A percentile compares a stretch with the other conserved stretches of the same genome.
phyloP scores from a whole-genome alignment of 1,140 invertebrate genomes.

The Lasioglossum albipes region DNA sequence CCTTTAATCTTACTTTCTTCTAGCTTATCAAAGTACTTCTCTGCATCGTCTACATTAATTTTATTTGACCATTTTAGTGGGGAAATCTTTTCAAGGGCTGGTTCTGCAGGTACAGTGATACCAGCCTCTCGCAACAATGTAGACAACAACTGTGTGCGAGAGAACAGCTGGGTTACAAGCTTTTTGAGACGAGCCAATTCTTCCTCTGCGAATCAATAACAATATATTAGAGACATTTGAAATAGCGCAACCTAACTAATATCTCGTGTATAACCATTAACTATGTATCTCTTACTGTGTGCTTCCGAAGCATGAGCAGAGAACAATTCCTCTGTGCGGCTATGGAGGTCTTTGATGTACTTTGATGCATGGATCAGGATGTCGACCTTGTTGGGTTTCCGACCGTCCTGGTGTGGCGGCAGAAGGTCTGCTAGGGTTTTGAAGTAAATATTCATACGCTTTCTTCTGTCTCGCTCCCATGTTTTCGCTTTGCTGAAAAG shows the following conservation, averaged over 20 bases:
- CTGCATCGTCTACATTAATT: slow-evolving; percentile 75
- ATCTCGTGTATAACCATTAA: too few species aligned
- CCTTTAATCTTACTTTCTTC: slow-evolving; percentile 63
- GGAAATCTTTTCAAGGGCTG: slow-evolving; percentile 78
- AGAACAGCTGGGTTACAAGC: slow-evolving; percentile 74
- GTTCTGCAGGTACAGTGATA: slow-evolving; percentile 77
- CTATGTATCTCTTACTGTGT: slow-evolving; percentile 66
- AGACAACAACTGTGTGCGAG: slow-evolving; percentile 75
- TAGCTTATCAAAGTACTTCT: slow-evolving; percentile 66
- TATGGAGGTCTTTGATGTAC: slow-evolving; percentile 80
- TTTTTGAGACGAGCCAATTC: slow-evolving; percentile 76
- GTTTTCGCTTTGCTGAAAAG: slow-evolving; percentile 78
- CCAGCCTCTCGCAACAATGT: slow-evolving; percentile 76
- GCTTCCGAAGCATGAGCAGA: slow-evolving; percentile 72
- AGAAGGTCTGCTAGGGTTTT: slow-evolving; percentile 78
- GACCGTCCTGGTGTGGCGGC: slow-evolving; percentile 79
- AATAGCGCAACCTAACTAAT: neutral
- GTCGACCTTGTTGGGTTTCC: slow-evolving; percentile 79
- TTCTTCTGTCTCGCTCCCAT: slow-evolving; percentile 81
- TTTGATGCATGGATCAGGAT: slow-evolving; percentile 79
- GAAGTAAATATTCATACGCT: slow-evolving; percentile 80
- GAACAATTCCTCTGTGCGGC: slow-evolving; percentile 75
- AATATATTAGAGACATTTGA: neutral
- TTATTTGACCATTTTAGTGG: slow-evolving; percentile 79
- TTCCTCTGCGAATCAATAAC: slow-evolving; percentile 67